Evolutionary conservation across 2,797 vertebrate species (phyloP).

Genomic region (Neosilurus mollespiculum): DNA sequence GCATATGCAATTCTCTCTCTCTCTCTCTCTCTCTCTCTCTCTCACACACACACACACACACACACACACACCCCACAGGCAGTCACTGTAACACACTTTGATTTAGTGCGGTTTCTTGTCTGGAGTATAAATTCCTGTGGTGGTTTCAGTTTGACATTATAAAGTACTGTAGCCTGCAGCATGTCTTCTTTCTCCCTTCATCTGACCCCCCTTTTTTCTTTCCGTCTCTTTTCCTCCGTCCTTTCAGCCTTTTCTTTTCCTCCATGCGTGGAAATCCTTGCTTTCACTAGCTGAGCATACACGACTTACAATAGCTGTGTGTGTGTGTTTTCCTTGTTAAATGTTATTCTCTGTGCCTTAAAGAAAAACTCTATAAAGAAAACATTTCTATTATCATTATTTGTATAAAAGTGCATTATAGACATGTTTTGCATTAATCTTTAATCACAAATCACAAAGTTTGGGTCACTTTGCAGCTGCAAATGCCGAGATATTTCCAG

Average conservation of each 20-base stretch:
- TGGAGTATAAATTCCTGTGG: conserved; percentile 26
- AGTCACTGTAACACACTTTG: conserved; percentile 4
- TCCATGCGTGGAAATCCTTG: neutral
- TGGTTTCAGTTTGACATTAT: conserved; percentile 37
- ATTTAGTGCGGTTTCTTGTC: neutral
- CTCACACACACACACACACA: conserved; percentile 8
- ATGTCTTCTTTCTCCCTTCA: conserved; percentile 17
- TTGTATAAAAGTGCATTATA: neutral
- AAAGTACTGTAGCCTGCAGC: conserved; percentile 31
- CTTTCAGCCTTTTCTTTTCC: conserved; percentile 9
- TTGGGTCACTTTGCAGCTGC: neutral
- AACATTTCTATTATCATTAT: neutral
- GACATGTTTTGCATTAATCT: neutral
- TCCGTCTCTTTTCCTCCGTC: conserved; percentile 41
- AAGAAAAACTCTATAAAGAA: neutral
- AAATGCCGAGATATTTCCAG: neutral
- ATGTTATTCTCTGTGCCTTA: neutral
- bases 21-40: no score
- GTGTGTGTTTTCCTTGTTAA: neutral
- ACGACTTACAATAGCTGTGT: neutral
- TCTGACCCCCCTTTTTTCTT: neutral
- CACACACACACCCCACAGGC: neutral
- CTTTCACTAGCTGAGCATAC: neutral
- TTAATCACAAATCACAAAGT: neutral
- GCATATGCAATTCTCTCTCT: neutral